Evolutionary conservation across 2,888 invertebrate genomes (phyloP).

Genomic region (Scrobipalpa costella): DNA sequence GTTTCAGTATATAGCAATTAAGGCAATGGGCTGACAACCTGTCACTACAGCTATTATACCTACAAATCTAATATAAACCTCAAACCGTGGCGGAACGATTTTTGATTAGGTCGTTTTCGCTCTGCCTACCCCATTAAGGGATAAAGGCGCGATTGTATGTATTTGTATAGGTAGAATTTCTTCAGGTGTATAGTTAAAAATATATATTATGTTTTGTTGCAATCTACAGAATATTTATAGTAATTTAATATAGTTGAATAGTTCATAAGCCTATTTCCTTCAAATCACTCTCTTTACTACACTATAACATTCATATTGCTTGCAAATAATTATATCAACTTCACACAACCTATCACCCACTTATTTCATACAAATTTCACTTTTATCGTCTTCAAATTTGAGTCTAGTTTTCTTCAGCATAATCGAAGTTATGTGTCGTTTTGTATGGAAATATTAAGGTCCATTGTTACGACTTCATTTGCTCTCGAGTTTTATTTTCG

Average conservation of each 20-base stretch:
- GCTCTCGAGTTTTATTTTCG: conserved; percentile 49
- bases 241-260: neutral
- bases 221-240: neutral
- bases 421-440: conserved; percentile 41
- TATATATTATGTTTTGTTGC: too few relatives aligned
- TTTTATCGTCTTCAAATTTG: neutral
- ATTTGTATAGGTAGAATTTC: too few relatives aligned
- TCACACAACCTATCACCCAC: neutral
- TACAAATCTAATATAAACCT: too few relatives aligned
- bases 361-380: neutral
- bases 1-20: too few relatives aligned
- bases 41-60: too few relatives aligned
- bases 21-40: too few relatives aligned
- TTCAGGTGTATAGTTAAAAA: too few relatives aligned
- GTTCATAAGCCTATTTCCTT: conserved; percentile 9
- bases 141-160: too few relatives aligned
- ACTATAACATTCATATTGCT: conserved; percentile 45
- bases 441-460: conserved; percentile 25
- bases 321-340: conserved; percentile 48
- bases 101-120: too few relatives aligned
- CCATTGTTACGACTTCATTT: conserved; percentile 80
- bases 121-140: too few relatives aligned
- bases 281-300: conserved; percentile 29
- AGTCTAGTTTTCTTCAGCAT: neutral
- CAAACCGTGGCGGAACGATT: too few relatives aligned